These are phyloP conservation scores for Muntiacus reevesi DNA, from an alignment of 2,113 vertebrate genomes.

Conservation along the genomic window DNA sequence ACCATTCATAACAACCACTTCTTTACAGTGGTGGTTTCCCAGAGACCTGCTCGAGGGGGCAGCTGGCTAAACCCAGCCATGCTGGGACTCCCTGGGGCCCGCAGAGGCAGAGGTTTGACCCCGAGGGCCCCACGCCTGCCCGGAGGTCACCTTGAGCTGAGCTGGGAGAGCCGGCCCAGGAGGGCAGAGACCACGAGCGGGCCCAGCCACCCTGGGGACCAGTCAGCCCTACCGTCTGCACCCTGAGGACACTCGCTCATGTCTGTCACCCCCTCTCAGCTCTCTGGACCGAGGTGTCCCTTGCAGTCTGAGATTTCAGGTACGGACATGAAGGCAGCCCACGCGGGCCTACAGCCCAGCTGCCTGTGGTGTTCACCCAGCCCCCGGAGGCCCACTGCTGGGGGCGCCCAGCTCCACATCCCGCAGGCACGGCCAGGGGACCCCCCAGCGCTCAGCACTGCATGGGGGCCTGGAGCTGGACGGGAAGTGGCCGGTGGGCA, in stretches of 20 bases:
- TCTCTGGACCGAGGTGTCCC: neutral
- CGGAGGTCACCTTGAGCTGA: neutral
- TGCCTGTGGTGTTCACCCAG: neutral
- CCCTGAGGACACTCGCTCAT: neutral
- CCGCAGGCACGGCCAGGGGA: neutral
- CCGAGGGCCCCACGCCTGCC: neutral
- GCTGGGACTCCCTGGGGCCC: neutral
- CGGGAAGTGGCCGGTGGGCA: neutral
- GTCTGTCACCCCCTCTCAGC: neutral
- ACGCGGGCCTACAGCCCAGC: neutral
- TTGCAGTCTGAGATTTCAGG: neutral
- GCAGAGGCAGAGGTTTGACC: neutral
- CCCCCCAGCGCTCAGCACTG: neutral
- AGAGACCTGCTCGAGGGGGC: neutral
- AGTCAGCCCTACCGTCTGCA: rapidly evolving
- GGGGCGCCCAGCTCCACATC: neutral
- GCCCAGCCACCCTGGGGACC: neutral
- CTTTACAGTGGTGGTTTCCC: neutral
- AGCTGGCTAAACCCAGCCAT: neutral
- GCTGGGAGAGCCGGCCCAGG: neutral
- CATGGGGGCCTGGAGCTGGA: neutral
- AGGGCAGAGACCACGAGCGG: neutral
- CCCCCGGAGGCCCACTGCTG: too few species aligned
- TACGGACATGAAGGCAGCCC: rapidly evolving
- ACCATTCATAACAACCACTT: neutral